phyloP scores from a whole-genome alignment of 1,140 invertebrate genomes.

The Drosophila azteca region DNA sequence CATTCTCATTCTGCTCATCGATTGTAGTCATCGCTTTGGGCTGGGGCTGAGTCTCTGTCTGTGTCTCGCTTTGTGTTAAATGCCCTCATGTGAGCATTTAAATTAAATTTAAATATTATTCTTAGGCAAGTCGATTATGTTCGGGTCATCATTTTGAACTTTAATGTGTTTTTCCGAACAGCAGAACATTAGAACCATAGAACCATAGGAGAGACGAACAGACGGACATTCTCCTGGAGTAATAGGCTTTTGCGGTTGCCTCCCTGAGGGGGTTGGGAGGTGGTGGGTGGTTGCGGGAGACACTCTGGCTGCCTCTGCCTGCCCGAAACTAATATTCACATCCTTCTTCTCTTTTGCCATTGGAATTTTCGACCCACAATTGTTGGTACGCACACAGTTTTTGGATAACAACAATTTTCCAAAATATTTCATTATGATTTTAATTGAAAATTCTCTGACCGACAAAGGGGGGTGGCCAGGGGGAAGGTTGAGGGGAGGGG shows the following conservation, averaged over 20 bases:
- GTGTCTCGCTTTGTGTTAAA: slow-evolving; percentile 31
- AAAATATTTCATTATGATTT: slow-evolving; percentile 80
- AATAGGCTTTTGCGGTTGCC: slow-evolving; percentile 54
- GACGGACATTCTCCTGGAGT: slow-evolving; percentile 18
- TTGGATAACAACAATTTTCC: slow-evolving; percentile 69
- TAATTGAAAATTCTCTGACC: slow-evolving; percentile 72
- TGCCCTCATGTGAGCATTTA: slow-evolving; percentile 82
- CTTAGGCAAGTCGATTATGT: slow-evolving; percentile 78
- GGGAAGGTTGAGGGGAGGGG: neutral
- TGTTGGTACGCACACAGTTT: slow-evolving; percentile 59
- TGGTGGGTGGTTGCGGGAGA: neutral
- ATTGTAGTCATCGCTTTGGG: slow-evolving; percentile 63
- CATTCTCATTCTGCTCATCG: slow-evolving; percentile 36
- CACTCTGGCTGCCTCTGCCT: slow-evolving; percentile 3
- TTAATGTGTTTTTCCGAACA: slow-evolving; percentile 59
- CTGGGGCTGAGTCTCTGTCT: neutral
- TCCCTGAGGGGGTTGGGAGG: neutral
- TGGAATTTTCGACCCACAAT: slow-evolving; percentile 65
- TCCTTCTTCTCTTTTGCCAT: slow-evolving; percentile 44
- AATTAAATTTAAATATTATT: slow-evolving; percentile 84
- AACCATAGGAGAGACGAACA: no score
- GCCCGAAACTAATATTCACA: slow-evolving; percentile 2
- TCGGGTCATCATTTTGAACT: slow-evolving; percentile 74
- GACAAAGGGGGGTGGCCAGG: neutral
- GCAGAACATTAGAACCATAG: no score